Percentiles rank a stretch among this genome's conserved stretches.
Conservation (phyloP, 1,140 invertebrate genomes). For the Trichonephila clavata region DNA sequence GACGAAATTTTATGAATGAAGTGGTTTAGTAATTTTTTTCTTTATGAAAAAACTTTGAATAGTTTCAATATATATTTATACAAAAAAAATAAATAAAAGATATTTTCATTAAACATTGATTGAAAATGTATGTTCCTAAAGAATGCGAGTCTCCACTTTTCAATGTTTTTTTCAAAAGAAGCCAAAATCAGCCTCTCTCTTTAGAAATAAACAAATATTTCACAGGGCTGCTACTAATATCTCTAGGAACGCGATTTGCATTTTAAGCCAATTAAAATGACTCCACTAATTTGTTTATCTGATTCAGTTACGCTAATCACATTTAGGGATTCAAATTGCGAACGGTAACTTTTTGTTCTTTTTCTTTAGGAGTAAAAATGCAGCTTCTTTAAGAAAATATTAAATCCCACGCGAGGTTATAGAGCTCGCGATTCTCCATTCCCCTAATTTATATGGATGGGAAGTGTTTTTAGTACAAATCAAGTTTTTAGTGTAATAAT, state of each 20-base stretch:
- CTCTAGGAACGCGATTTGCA: background rate
- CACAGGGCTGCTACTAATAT: too few relatives aligned
- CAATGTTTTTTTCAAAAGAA: too few relatives aligned
- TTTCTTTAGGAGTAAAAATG: background rate
- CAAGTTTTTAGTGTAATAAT: slow-evolving; percentile 14
- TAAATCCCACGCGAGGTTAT: background rate
- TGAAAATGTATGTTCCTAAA: too few relatives aligned
- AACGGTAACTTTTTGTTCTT: background rate
- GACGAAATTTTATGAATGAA: too few relatives aligned
- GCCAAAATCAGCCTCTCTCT: too few relatives aligned
- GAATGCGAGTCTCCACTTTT: too few relatives aligned
- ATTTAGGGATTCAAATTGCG: background rate
- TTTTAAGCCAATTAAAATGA: background rate
- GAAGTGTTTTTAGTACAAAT: background rate
- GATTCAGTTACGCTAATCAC: slow-evolving; percentile 13
- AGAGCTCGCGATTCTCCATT: background rate
- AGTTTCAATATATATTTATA: too few relatives aligned
- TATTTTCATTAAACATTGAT: too few relatives aligned
- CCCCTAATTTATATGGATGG: background rate
- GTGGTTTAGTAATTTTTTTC: too few relatives aligned
- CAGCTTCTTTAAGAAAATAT: background rate
- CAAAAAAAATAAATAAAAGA: too few relatives aligned
- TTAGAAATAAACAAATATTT: too few relatives aligned
- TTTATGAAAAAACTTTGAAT: too few relatives aligned
- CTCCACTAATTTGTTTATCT: slow-evolving; percentile 6